These are phyloP conservation scores for Leptopilina boulardi DNA, from an alignment of 1,140 invertebrate species.

Conservation along the genomic window DNA sequence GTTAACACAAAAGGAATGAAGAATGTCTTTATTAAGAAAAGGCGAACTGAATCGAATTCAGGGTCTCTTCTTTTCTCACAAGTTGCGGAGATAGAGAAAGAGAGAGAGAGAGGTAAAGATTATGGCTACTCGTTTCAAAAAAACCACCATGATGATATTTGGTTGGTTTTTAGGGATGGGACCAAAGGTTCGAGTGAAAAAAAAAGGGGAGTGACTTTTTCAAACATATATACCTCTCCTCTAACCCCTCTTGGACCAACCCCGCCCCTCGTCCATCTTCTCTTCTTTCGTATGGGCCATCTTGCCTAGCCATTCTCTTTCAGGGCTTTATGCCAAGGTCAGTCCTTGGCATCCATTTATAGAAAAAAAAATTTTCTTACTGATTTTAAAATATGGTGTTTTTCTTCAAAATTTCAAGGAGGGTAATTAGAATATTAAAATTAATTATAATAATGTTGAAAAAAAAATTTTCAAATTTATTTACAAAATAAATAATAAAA, in stretches of 20 bases:
- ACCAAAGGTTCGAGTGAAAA: constrained; percentile 10
- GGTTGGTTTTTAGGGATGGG: constrained; percentile 23
- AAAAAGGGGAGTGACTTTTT: constrained; percentile 31
- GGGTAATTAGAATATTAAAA: neutral
- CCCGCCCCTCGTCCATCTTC: constrained; percentile 32
- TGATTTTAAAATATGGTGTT: neutral
- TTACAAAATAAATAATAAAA: too few species aligned
- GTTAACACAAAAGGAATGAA: constrained; percentile 60
- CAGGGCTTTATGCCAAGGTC: constrained; percentile 24
- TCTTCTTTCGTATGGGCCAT: constrained; percentile 5
- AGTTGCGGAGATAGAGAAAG: too few species aligned
- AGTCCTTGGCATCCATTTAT: neutral
- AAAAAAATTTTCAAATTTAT: too few species aligned
- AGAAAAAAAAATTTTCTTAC: neutral
- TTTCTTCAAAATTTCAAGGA: too few species aligned
- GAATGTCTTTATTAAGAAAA: constrained; percentile 67
- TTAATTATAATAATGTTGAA: too few species aligned
- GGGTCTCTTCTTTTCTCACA: constrained; percentile 6
- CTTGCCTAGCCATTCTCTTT: constrained; percentile 14
- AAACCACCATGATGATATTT: constrained; percentile 30
- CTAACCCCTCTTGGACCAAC: constrained; percentile 14
- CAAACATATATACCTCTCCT: neutral
- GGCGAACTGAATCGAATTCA: constrained; percentile 2
- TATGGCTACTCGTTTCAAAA: neutral
- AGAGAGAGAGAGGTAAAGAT: neutral